These are phyloP conservation scores for Urocyon cinereoargenteus DNA, from an alignment of 2,797 vertebrate species.

Conservation along the genomic window DNA sequence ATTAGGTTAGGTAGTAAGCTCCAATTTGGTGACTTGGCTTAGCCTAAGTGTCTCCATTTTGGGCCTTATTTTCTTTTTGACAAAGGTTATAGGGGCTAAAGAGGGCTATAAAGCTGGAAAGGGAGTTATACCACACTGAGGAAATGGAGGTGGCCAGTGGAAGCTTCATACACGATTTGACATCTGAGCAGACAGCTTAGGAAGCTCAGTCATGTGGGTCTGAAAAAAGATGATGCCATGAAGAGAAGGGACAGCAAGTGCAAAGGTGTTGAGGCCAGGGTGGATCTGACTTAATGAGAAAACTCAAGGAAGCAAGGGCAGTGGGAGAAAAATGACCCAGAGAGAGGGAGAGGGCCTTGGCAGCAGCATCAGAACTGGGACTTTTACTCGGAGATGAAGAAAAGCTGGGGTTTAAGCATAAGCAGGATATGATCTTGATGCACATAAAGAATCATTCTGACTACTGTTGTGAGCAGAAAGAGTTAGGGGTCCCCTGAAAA, in stretches of 20 bases:
- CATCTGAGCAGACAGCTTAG: not conserved
- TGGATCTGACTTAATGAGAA: not conserved
- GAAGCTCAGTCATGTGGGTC: not conserved
- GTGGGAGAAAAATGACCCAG: not conserved
- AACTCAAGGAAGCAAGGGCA: not conserved
- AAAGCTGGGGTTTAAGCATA: not conserved
- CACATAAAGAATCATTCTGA: not conserved
- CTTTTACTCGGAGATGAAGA: not conserved
- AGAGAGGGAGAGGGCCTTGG: not conserved
- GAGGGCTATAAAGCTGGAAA: not conserved
- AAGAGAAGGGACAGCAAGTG: not conserved
- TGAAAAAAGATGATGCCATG: not conserved
- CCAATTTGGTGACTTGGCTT: not conserved
- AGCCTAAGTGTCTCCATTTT: no score
- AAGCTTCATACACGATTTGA: not conserved
- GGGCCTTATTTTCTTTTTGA: not conserved
- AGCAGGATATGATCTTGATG: not conserved
- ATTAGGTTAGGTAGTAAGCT: not conserved
- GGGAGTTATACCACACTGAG: not conserved
- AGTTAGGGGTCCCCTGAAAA: not conserved
- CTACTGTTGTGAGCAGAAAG: not conserved
- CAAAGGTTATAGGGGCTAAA: not conserved
- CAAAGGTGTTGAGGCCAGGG: not conserved
- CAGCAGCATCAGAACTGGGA: not conserved
- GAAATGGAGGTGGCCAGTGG: fast-evolving